A percentile compares a stretch with the other conserved stretches of the same genome.
Evolutionary conservation across 1,140 invertebrate species (phyloP).

Genomic region (Drosophila santomea): DNA sequence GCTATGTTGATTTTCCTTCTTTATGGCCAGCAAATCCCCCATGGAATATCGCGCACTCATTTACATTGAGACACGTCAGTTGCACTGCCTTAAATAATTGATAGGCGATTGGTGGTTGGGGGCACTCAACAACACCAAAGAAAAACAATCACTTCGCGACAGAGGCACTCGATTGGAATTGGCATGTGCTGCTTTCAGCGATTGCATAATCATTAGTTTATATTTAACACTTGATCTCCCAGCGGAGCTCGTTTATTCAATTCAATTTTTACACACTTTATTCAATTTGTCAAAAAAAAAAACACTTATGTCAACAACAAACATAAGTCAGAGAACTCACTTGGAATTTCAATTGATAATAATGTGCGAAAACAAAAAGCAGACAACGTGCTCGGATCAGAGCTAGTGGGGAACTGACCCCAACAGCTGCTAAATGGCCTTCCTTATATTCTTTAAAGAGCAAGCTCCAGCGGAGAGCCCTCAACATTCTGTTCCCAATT

Average conservation of each 20-base stretch:
- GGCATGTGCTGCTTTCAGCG: slow-evolving; percentile 15
- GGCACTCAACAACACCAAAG: background rate
- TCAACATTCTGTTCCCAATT: slow-evolving; percentile 17
- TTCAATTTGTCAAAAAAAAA: slow-evolving; percentile 13
- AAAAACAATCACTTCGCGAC: slow-evolving; percentile 6
- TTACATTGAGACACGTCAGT: slow-evolving; percentile 31
- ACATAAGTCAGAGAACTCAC: slow-evolving; percentile 23
- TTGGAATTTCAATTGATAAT: slow-evolving; percentile 28
- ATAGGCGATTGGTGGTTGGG: slow-evolving; percentile 7
- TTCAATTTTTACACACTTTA: slow-evolving; percentile 3
- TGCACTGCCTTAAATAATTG: slow-evolving; percentile 36
- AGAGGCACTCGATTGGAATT: background rate
- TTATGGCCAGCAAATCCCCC: slow-evolving; percentile 15
- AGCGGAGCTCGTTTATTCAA: background rate
- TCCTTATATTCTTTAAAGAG: background rate
- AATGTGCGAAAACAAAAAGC: background rate
- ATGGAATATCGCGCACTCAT: slow-evolving; percentile 19
- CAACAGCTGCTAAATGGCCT: slow-evolving; percentile 9
- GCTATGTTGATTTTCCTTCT: slow-evolving; percentile 35
- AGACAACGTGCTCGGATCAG: slow-evolving; percentile 25
- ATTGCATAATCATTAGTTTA: slow-evolving; percentile 23
- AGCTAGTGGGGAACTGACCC: slow-evolving; percentile 20
- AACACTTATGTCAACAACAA: background rate
- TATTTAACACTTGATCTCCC: slow-evolving; percentile 19
- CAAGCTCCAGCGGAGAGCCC: slow-evolving; percentile 25